phyloP scores from a whole-genome alignment of 2,888 invertebrate genomes.

The Carcina quercana region DNA sequence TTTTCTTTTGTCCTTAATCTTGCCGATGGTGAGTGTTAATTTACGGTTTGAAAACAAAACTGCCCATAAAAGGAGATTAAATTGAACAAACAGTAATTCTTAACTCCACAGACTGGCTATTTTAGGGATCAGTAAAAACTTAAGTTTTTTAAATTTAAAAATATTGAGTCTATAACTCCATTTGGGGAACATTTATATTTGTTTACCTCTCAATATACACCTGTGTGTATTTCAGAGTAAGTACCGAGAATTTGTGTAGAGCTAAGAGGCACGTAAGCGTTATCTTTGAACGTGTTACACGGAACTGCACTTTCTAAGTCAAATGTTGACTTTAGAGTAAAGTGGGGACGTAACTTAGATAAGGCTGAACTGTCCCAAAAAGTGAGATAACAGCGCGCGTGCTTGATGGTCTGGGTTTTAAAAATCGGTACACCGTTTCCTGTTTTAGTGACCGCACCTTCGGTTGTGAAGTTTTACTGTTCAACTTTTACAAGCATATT shows the following conservation, averaged over 20 bases:
- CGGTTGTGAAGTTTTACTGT: neutral
- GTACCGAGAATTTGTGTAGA: conserved; percentile 54
- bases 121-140: conserved; percentile 18
- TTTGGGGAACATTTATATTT: conserved; percentile 17
- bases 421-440: conserved; percentile 45
- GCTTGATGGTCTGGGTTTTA: conserved; percentile 47
- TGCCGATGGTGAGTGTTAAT: no score
- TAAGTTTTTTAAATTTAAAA: conserved; percentile 8
- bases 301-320: conserved; percentile 71
- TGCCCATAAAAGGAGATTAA: conserved; percentile 2
- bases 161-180: conserved; percentile 8
- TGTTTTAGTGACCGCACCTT: conserved; percentile 40
- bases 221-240: conserved; percentile 31
- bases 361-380: conserved; percentile 60
- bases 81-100: conserved; percentile 8
- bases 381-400: conserved; percentile 47
- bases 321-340: conserved; percentile 65
- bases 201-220: conserved; percentile 43
- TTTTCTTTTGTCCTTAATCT: no score
- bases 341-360: conserved; percentile 61
- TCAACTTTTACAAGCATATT: no score
- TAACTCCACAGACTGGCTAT: conserved; percentile 11
- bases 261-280: conserved; percentile 46
- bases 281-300: conserved; percentile 64
- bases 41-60: no score